Conservation (phyloP, 1,140 invertebrate genomes). For the Ephestia elutella region DNA sequence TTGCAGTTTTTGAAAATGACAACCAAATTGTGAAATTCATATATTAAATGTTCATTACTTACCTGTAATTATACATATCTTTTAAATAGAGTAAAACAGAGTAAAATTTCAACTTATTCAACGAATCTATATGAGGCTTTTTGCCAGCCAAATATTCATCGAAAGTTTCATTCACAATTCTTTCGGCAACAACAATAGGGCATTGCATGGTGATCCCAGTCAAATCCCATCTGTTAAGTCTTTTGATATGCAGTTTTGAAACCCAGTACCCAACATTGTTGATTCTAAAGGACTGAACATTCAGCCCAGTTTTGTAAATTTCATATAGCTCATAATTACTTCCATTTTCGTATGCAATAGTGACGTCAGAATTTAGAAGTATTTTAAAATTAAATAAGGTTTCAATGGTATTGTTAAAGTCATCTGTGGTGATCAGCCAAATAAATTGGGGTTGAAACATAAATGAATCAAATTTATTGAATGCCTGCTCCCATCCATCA, state of each 20-base stretch:
- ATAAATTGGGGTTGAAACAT: conserved; percentile 21
- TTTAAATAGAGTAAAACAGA: conserved; percentile 74
- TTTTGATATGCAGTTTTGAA: conserved; percentile 24
- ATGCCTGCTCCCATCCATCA: conserved; percentile 29
- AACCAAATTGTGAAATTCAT: too few relatives aligned
- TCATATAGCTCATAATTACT: conserved; percentile 34
- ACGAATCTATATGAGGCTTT: conserved; percentile 75
- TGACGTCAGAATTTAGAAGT: conserved; percentile 46
- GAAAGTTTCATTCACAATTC: conserved; percentile 68
- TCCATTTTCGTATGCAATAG: conserved; percentile 22
- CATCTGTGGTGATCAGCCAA: conserved; percentile 35
- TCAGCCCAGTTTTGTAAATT: conserved; percentile 41
- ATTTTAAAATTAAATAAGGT: conserved; percentile 34
- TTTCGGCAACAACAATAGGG: conserved; percentile 65
- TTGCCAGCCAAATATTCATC: conserved; percentile 73
- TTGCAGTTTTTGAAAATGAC: too few relatives aligned
- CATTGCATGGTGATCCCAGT: conserved; percentile 49
- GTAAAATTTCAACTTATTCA: conserved; percentile 77
- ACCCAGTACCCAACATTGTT: conserved; percentile 34
- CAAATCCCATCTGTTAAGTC: conserved; percentile 31
- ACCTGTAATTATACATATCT: conserved; percentile 79
- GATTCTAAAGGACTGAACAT: conserved; percentile 28
- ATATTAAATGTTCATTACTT: conserved; percentile 15
- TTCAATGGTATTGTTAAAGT: conserved; percentile 21
- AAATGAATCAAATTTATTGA: conserved; percentile 13